Percentiles rank a stretch among this genome's conserved stretches.
Conservation (phyloP, 2,888 invertebrate species). For the Thereva nobilitata region DNA sequence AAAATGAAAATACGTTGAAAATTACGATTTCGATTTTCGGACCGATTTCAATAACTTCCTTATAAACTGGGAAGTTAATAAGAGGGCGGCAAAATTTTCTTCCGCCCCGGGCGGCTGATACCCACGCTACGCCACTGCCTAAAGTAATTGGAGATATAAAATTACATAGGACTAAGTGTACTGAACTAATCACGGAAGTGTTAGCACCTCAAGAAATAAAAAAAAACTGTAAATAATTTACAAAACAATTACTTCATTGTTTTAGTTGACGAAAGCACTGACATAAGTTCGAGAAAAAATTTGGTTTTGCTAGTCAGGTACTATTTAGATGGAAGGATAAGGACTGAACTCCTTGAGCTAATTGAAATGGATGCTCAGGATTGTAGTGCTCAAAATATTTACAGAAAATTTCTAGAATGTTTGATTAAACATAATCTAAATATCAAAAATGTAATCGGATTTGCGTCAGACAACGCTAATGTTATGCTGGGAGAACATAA, state of each 20-base stretch:
- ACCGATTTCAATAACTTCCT: too few species aligned
- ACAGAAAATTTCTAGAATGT: conserved; percentile 6
- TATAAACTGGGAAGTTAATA: too few species aligned
- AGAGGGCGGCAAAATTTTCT: too few species aligned
- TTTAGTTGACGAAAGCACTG: conserved; percentile 11
- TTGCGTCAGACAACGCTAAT: not conserved
- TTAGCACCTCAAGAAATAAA: conserved; percentile 6
- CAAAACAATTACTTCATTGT: conserved; percentile 1
- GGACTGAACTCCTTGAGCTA: conserved; percentile 6
- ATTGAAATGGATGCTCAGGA: not conserved
- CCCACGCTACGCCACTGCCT: too few species aligned
- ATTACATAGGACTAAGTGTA: conserved; percentile 8
- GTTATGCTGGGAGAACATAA: conserved; percentile 3
- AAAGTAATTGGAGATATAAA: conserved; percentile 8
- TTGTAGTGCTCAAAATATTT: conserved; percentile 1
- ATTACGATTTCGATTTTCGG: too few species aligned
- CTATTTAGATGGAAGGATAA: conserved; percentile 3
- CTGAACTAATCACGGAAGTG: conserved; percentile 7
- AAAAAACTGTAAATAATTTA: conserved; percentile 4
- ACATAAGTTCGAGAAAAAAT: conserved; percentile 11
- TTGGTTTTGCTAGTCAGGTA: conserved; percentile 4
- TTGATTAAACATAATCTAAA: not conserved
- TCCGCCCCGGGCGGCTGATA: too few species aligned
- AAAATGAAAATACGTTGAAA: too few species aligned
- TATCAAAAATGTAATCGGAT: not conserved